Conservation (phyloP, 2,888 invertebrate species). For the Mechanitis messenoides region DNA sequence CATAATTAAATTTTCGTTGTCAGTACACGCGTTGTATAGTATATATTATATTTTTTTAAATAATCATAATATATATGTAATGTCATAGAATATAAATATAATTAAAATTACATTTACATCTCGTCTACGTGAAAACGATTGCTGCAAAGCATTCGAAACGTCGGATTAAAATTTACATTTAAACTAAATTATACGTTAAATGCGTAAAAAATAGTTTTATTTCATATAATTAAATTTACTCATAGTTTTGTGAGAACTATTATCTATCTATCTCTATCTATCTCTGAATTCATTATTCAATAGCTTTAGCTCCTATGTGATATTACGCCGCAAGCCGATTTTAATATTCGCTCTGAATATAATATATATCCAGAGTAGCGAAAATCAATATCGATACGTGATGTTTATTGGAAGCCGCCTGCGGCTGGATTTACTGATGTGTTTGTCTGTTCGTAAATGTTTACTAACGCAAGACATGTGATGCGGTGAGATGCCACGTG, state of each 20-base stretch:
- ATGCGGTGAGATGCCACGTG: slow-evolving; percentile 31
- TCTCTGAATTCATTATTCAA: slow-evolving; percentile 63
- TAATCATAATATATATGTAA: too few relatives aligned
- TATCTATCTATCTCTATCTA: slow-evolving; percentile 38
- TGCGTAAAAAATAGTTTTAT: too few relatives aligned
- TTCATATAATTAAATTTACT: too few relatives aligned
- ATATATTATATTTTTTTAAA: too few relatives aligned
- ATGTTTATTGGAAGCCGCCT: slow-evolving; percentile 37
- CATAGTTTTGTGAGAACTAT: slow-evolving; percentile 26
- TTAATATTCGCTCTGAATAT: slow-evolving; percentile 24
- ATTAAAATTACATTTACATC: too few relatives aligned
- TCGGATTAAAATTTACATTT: too few relatives aligned
- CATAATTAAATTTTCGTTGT: too few relatives aligned
- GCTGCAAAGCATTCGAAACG: too few relatives aligned
- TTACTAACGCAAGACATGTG: slow-evolving; percentile 47
- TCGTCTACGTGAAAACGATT: too few relatives aligned
- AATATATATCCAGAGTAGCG: slow-evolving; percentile 16
- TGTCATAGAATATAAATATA: too few relatives aligned
- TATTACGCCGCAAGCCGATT: slow-evolving; percentile 32
- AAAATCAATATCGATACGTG: slow-evolving; percentile 33
- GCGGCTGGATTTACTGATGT: slow-evolving; percentile 42
- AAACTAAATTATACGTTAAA: too few relatives aligned
- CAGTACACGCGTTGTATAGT: too few relatives aligned
- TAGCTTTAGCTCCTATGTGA: slow-evolving; percentile 40
- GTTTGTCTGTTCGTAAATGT: slow-evolving; percentile 51